Percentiles rank a stretch among this genome's conserved stretches.
These are phyloP conservation scores for Clupea harengus DNA, from an alignment of 2,113 vertebrate genomes.

Conservation along the genomic window DNA sequence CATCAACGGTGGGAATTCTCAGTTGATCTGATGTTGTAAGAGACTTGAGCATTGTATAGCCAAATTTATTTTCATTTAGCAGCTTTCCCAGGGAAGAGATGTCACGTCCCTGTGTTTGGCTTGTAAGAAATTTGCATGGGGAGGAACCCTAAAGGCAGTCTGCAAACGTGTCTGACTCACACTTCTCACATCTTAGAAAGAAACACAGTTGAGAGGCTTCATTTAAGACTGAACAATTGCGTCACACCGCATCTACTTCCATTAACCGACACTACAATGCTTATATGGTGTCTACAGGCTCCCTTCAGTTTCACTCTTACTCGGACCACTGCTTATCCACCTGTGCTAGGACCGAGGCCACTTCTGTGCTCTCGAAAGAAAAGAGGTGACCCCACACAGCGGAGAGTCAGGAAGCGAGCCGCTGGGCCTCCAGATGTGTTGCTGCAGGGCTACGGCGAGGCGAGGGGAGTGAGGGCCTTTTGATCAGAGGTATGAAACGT, in stretches of 20 bases:
- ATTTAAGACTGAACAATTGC: no score
- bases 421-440: background rate
- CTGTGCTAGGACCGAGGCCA: background rate
- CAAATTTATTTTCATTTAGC: slow-evolving; percentile 44
- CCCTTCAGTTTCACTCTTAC: background rate
- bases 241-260: no score
- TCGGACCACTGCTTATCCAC: background rate
- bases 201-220: background rate
- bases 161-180: background rate
- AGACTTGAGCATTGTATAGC: slow-evolving; percentile 38
- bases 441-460: background rate
- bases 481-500: background rate
- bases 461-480: background rate
- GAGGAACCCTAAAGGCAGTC: background rate
- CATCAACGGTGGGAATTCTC: slow-evolving; percentile 38
- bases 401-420: background rate
- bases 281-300: background rate
- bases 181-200: background rate
- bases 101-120: slow-evolving; percentile 35
- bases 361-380: background rate
- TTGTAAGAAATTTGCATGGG: background rate
- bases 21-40: slow-evolving; percentile 40
- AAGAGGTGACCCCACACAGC: background rate
- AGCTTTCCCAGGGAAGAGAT: slow-evolving; percentile 34
- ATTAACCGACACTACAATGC: no score